Conservation (phyloP, 1,140 invertebrate species). For the Drosophila burlai region DNA sequence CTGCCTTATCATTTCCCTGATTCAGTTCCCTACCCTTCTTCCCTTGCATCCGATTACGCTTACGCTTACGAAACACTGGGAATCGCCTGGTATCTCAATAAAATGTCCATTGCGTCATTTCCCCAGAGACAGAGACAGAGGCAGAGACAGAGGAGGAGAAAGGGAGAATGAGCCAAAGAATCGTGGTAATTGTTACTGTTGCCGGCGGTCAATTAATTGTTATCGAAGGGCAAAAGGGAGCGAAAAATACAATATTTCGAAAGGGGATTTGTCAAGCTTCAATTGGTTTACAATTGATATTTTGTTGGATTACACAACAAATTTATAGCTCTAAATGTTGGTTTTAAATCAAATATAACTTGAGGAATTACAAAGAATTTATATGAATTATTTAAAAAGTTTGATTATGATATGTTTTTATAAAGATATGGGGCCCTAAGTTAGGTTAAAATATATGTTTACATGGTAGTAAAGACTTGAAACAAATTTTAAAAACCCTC, state of each 20-base stretch:
- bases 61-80: constrained; percentile 34
- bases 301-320: neutral
- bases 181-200: constrained; percentile 25
- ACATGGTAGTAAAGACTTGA: neutral
- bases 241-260: constrained; percentile 3
- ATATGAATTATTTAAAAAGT: neutral
- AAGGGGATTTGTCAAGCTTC: constrained; percentile 26
- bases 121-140: neutral
- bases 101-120: constrained; percentile 62
- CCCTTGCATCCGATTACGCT: constrained; percentile 9
- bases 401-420: neutral
- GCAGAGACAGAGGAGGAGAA: neutral
- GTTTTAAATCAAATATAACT: neutral
- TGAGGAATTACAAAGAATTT: neutral
- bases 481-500: neutral
- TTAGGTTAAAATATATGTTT: neutral
- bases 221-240: constrained; percentile 7
- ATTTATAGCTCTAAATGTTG: neutral
- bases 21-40: neutral
- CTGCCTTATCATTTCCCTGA: constrained; percentile 32
- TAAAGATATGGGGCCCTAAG: neutral
- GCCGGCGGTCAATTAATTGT: constrained; percentile 36
- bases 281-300: constrained; percentile 15
- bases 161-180: neutral
- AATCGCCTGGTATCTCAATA: constrained; percentile 51